Evolutionary conservation across 2,113 vertebrate species (phyloP).

Genomic region (Verasper variegatus): DNA sequence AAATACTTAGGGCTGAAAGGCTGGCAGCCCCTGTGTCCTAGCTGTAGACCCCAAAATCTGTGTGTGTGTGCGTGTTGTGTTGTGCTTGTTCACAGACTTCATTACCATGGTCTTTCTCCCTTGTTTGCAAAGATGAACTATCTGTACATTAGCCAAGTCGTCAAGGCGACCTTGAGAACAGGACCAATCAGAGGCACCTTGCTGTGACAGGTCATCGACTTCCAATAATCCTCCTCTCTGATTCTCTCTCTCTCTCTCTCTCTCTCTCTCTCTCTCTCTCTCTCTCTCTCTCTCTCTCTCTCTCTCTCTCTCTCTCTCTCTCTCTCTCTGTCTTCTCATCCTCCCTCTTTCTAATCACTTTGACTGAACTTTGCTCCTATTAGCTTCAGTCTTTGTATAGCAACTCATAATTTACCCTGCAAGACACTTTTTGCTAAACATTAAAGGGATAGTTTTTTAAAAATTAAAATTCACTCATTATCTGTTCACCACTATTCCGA

Average conservation of each 20-base stretch:
- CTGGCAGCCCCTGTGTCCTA: conserved; percentile 1
- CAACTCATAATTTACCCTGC: background rate
- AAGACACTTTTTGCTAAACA: background rate
- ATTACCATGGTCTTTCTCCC: conserved; percentile 1
- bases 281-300: conserved; percentile 8
- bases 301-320: conserved; percentile 5
- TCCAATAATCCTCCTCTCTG: conserved; percentile 56
- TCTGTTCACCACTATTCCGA: no score
- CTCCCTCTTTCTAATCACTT: background rate
- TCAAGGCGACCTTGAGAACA: conserved; percentile 54
- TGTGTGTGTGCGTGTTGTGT: background rate
- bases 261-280: conserved; percentile 8
- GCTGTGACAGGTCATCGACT: conserved; percentile 51
- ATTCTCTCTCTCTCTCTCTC: conserved; percentile 10
- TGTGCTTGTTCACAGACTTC: conserved; percentile 24
- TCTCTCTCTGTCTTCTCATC: conserved; percentile 13
- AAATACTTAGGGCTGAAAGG: conserved; percentile 7
- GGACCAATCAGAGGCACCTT: conserved; percentile 34
- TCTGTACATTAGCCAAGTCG: conserved; percentile 33
- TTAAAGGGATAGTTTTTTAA: no score
- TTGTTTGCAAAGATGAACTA: conserved; percentile 36
- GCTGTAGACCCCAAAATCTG: background rate
- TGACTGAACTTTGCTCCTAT: conserved; percentile 10
- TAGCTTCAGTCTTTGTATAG: background rate
- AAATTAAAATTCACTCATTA: no score